Base-by-base conservation (phyloP, 2,113 vertebrate genomes). In the Willisornis vidua region DNA sequence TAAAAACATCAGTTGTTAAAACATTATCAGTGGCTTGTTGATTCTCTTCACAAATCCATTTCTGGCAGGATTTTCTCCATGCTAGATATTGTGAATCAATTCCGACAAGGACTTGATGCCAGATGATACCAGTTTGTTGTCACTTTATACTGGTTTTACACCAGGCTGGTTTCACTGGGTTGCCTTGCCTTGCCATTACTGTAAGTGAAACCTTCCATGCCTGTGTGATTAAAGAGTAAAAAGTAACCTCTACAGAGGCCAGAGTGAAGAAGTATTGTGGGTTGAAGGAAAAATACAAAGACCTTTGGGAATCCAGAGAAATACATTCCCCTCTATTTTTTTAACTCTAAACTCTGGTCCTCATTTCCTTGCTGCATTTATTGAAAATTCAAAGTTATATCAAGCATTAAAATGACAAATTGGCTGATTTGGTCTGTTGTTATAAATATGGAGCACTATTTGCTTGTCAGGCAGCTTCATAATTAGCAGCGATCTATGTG, bases 311-410 rank as follows among this genome's bases (percentile, higher is more conserved):
- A 78, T 28, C 19, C 22, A 55, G 65, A 91, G 70, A 82, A 48
- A 78, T 66, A 84, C 7, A 14, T 72, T 55, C 82, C 51, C 14
- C 16, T 77, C 14, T 33, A 3, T 65, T 55, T 95, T 95, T 92
- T 80, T 65, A 67, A 48, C 83, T 84, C 68, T 87, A 48, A 87
- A 41, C 15, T 49, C 81, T 77, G 55, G 41, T 77, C 74, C 54
- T n/a, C 51, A 46, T 96, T 85, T 87, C n/a, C 48, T 73, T 55
- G 39, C 66, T 1, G 2, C 67, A 92, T 94, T 96, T 91, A 90
- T 91, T 93, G 88, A 93, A 97, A 96, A 97, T 83, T 94, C 88
- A 93, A 96, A 96, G 89, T 86, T 95, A 61, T 61, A 85, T 83
- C 76, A 77, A 90, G 51, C 61, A 54, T 90, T 91, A 94, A 90